Base-by-base conservation (phyloP, 2,113 vertebrate species). In the Epinephelus cyanopodus region DNA sequence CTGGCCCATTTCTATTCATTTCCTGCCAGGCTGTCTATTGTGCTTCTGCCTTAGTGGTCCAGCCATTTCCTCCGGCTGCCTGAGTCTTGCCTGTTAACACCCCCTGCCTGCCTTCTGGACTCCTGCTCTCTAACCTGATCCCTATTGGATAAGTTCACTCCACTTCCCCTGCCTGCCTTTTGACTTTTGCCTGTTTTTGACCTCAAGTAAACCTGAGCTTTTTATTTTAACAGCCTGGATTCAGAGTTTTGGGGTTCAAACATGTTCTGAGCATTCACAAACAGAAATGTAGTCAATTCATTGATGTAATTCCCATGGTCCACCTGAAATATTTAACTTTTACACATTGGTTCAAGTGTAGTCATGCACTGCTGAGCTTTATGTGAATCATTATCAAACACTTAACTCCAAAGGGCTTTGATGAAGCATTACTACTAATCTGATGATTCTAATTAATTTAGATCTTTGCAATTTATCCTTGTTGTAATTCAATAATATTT, bases 401-500 rank as follows among this genome's bases (percentile, higher is more conserved):
- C 11, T 67, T 42, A 37, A 63, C 29, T 53, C n/a, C 1, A 18
- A 5, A 4, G 8, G 8, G 14, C 37, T n/a, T 19, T 19, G 25
- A 37, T 53, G 6, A n/a, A 37, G 21, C 21, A 39, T 39, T 23
- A 23, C 5, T 18, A 11, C 57, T 57, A 74, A 62, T 50, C 8
- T 48, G 5, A 53, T 9, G 5, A 18, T 27, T 77, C 15, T 64
- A 19, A 29, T 39, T n/a, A 9, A 52, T 42, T 21, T 42, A n/a
- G 17, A 48, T 42, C 33, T 42, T 65, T 60, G 33, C 17, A 23
- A n/a, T 79, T 64, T 18, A 45, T 71, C 37, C 18, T 12, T 25
- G 0, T 25, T 71, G 7, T 56, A 45, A 74, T 65, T 37, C 13
- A 67, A 4, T 56, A 57, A n/a, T 19, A 52, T 76, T 79, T 68